Percentiles rank a stretch among this genome's conserved stretches.
Evolutionary conservation across 2,113 vertebrate species (phyloP).

Genomic region (Collichthys lucidus): DNA sequence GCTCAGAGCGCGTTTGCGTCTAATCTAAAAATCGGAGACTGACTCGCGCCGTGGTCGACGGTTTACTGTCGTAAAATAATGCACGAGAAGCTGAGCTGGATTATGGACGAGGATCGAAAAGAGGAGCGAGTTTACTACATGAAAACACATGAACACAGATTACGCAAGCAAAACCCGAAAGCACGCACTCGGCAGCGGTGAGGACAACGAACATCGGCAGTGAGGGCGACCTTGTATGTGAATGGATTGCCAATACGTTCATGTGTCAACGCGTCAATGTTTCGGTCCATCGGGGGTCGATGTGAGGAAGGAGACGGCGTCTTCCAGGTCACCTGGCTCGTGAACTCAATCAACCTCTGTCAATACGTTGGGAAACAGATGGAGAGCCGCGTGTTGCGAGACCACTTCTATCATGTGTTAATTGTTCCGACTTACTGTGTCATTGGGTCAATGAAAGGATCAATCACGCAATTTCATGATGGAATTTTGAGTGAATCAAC

Average conservation of each 20-base stretch:
- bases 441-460: neutral
- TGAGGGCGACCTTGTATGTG: neutral
- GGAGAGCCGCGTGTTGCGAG: neutral
- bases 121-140: neutral
- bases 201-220: neutral
- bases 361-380: neutral
- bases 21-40: no score
- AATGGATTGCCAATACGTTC: neutral
- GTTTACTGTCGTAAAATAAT: neutral
- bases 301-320: neutral
- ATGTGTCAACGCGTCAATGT: constrained; percentile 4
- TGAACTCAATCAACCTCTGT: neutral
- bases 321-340: neutral
- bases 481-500: no score
- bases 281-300: neutral
- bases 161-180: neutral
- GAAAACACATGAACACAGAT: neutral
- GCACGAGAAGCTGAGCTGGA: neutral
- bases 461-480: neutral
- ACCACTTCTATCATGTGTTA: no score
- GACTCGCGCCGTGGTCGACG: no score
- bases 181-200: neutral
- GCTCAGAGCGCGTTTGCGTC: no score
- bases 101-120: neutral
- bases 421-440: no score